Conservation (phyloP, 2,113 vertebrate species). For the Lepus americanus region DNA sequence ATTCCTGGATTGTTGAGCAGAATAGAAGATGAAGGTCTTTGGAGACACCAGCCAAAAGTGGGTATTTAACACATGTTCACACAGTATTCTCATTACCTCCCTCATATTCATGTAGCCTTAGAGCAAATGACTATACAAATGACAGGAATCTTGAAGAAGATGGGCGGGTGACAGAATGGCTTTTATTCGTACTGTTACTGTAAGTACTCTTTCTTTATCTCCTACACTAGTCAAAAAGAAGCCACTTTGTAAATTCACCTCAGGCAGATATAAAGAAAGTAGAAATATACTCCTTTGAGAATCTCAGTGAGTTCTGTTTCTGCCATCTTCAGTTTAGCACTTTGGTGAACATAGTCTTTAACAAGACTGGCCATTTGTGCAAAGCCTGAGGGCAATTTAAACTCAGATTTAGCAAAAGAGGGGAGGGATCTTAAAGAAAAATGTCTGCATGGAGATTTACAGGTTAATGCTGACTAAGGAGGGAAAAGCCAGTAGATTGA, state of each 20-base stretch:
- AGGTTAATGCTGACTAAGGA: constrained; percentile 63
- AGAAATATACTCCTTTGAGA: constrained; percentile 83
- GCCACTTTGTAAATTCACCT: constrained; percentile 83
- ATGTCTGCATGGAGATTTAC: constrained; percentile 25
- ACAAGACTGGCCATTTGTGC: constrained; percentile 88
- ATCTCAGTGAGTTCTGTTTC: constrained; percentile 85
- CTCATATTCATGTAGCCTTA: constrained; percentile 84
- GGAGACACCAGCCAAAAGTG: neutral
- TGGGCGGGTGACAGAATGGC: constrained; percentile 87
- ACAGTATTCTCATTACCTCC: constrained; percentile 58
- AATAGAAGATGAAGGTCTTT: neutral
- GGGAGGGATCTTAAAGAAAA: constrained; percentile 13
- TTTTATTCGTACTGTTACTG: constrained; percentile 81
- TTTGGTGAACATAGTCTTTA: constrained; percentile 87
- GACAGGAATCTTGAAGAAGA: constrained; percentile 86
- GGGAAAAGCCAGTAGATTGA: neutral
- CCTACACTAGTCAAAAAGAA: constrained; percentile 78
- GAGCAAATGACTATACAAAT: constrained; percentile 80
- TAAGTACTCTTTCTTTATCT: constrained; percentile 80
- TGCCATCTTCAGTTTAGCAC: constrained; percentile 87
- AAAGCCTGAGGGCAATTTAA: constrained; percentile 71
- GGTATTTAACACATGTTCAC: constrained; percentile 23
- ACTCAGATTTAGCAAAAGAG: constrained; percentile 49
- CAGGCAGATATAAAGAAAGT: constrained; percentile 78
- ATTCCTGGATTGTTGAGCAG: neutral